These are phyloP conservation scores for Phacellophora camtschatica DNA, from an alignment of 30 jellyfish, hydroid and myxozoan genomes.

Conservation along the genomic window DNA sequence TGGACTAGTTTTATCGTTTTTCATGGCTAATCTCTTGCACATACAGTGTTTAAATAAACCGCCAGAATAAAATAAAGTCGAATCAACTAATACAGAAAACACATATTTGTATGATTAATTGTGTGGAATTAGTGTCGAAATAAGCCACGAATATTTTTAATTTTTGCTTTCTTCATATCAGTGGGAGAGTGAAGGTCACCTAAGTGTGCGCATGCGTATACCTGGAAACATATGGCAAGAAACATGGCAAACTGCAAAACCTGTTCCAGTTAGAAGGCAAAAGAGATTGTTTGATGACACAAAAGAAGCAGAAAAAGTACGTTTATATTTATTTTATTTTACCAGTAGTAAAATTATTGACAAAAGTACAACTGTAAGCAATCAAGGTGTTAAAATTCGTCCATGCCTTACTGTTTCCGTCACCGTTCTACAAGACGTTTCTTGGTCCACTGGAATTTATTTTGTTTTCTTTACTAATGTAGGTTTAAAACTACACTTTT, in stretches of 20 bases:
- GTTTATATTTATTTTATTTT: neutral
- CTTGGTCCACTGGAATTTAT: no score
- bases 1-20: no score
- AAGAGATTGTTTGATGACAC: conserved; percentile 90
- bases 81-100: no score
- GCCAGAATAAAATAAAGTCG: no score
- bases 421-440: no score
- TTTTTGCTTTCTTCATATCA: neutral
- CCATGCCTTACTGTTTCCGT: no score
- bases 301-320: conserved; percentile 93
- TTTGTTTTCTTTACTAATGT: no score
- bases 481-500: no score
- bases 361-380: neutral
- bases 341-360: neutral
- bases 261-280: conserved; percentile 80
- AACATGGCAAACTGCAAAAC: conserved; percentile 79
- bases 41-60: no score
- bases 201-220: conserved; percentile 94
- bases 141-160: neutral
- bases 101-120: neutral
- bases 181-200: conserved; percentile 80
- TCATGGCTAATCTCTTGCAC: no score
- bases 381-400: no score
- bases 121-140: neutral
- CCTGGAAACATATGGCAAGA: conserved; percentile 96